A percentile compares a stretch with the other conserved stretches of the same genome.
phyloP scores from a whole-genome alignment of 2,113 vertebrate species.

The Nannospalax galili region DNA sequence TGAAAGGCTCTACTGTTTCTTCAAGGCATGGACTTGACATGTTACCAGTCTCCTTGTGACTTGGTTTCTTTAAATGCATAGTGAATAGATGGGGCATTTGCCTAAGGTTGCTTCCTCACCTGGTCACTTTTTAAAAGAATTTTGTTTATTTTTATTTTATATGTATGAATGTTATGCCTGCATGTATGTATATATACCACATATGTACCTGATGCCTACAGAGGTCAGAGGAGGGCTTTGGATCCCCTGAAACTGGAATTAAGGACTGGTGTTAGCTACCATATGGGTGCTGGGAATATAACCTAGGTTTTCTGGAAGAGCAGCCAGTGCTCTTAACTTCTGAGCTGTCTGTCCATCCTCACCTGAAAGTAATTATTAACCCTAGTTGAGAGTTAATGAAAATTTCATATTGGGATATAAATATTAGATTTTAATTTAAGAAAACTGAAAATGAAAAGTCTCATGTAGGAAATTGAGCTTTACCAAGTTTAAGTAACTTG shows the following conservation, averaged over 20 bases:
- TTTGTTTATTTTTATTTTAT: neutral
- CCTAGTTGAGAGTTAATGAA: neutral
- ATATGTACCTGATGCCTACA: too few relatives aligned
- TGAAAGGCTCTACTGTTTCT: neutral
- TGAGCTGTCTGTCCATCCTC: neutral
- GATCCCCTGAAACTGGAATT: neutral
- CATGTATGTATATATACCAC: neutral
- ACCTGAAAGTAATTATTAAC: neutral
- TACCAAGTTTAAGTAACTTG: neutral
- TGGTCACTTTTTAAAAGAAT: too few relatives aligned
- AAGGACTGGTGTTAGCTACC: neutral
- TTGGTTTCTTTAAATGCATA: neutral
- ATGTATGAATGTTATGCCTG: neutral
- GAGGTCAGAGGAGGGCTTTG: neutral
- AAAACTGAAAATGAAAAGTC: conserved; percentile 3
- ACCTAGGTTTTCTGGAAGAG: neutral
- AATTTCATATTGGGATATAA: neutral
- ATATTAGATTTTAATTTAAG: neutral
- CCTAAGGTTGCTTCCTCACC: too few relatives aligned
- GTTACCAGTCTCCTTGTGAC: neutral
- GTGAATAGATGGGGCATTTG: too few relatives aligned
- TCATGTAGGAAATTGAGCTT: neutral
- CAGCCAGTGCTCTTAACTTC: neutral
- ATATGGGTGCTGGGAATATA: neutral
- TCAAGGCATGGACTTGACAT: neutral